Base-by-base conservation (phyloP, 2,113 vertebrate species). In the Triplophysa rosa region DNA sequence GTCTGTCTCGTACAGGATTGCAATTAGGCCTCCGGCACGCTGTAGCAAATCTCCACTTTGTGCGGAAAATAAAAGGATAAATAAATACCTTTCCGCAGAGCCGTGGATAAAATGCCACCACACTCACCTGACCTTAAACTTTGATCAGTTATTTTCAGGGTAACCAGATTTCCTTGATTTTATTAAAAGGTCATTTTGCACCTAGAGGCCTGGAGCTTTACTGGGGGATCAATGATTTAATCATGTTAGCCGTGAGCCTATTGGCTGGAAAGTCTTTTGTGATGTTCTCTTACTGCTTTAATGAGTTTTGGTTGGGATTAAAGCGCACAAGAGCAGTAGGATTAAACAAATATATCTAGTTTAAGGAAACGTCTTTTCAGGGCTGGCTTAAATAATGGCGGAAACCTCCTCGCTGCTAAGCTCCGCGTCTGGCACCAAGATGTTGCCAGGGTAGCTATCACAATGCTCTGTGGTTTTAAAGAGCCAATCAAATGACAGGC, bases 151-250 rank as follows among this genome's bases (percentile, higher is more conserved):
- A 93, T 93, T 93, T 91, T 91, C 86, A 85, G 67, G 87, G 88
- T 92, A 94, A 93, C 91, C 77, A 87, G 83, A 89, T 94, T 94
- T 88, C 84, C 86, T 87, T 91, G 89, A 93, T 93, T 94, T 91
- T 87, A 90, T 93, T 94, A 91, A 92, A 89, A 83, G 88, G 84
- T 84, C 85, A 86, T 93, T 93, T 93, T 87, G 87, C 91, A 94
- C 89, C 92, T 91, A 91, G 84, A 90, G 89, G 88, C 89, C 87
- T 87, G 78, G 33, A 89, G 91, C 91, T 89, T 91, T 90, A 90
- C 88, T 47, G 59, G 24, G 69, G 91, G 87, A 94, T 94, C 93
- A 92, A 91, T 93, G 86, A 91, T 94, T 91, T 91, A 91, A 92
- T 93, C 90, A 90, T 64, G 82, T 90, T 93, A 93, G 88, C 87